phyloP scores from a whole-genome alignment of 1,140 invertebrate genomes.

The Lordiphosa mommai region DNA sequence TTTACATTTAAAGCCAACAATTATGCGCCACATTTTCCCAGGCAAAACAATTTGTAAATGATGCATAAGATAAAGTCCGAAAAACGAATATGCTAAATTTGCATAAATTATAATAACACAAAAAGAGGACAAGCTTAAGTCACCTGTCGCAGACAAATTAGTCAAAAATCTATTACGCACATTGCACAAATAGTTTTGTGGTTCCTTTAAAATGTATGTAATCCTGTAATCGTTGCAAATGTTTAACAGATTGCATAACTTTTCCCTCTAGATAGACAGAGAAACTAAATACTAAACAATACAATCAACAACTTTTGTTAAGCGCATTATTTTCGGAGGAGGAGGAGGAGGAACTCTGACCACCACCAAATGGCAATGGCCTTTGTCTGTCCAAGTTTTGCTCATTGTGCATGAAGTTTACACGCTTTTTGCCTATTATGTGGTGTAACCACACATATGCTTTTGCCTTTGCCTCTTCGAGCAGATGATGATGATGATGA shows the following conservation, averaged over 20 bases:
- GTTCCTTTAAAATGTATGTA: constrained; percentile 12
- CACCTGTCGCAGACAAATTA: constrained; percentile 15
- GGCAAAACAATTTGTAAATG: constrained; percentile 61
- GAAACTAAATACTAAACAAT: too few relatives aligned
- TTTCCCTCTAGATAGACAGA: background rate
- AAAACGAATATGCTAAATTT: constrained; percentile 37
- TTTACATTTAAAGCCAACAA: constrained; percentile 64
- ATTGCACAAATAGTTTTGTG: constrained; percentile 29
- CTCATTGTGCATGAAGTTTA: constrained; percentile 70
- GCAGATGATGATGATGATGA: constrained; percentile 18
- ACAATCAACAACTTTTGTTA: constrained; percentile 65
- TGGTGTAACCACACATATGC: constrained; percentile 22
- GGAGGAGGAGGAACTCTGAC: background rate
- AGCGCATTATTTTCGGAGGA: constrained; percentile 47
- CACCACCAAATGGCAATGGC: constrained; percentile 29
- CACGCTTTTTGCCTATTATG: constrained; percentile 48
- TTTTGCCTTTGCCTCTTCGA: too few relatives aligned
- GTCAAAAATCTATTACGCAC: constrained; percentile 27
- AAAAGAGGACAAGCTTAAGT: background rate
- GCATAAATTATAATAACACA: constrained; percentile 57
- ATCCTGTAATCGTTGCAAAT: constrained; percentile 61
- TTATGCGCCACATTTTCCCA: constrained; percentile 61
- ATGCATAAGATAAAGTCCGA: constrained; percentile 59
- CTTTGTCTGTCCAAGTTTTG: constrained; percentile 37
- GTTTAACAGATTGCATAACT: constrained; percentile 66